These are phyloP conservation scores for Tragelaphus strepsiceros DNA, from an alignment of 2,113 vertebrate genomes.

Conservation along the genomic window DNA sequence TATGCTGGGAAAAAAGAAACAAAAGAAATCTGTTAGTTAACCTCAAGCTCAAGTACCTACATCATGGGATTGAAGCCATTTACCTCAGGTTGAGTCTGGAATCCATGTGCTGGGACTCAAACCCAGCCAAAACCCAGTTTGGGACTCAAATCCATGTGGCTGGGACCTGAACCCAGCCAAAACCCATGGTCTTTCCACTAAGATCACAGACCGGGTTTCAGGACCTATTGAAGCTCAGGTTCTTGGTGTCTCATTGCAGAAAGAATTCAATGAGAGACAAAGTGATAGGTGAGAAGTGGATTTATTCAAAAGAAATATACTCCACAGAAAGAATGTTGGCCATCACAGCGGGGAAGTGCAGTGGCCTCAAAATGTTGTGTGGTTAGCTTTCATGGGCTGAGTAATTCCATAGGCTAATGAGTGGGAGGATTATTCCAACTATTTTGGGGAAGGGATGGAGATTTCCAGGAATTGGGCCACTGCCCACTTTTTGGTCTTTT, in stretches of 20 bases:
- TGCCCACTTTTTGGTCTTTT: not conserved
- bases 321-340: not conserved
- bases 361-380: not conserved
- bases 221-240: not conserved
- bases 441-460: not conserved
- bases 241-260: not conserved
- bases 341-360: not conserved
- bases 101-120: not conserved
- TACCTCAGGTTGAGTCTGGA: not conserved
- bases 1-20: not conserved
- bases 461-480: not conserved
- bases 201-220: not conserved
- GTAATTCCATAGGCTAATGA: not conserved
- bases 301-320: not conserved
- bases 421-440: not conserved
- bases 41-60: not conserved
- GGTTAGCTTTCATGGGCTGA: not conserved
- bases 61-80: not conserved
- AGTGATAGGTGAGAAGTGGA: not conserved
- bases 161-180: not conserved
- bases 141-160: not conserved
- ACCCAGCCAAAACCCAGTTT: not conserved
- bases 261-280: not conserved
- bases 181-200: not conserved
- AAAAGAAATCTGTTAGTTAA: not conserved